Base-by-base conservation (phyloP, 2,888 invertebrate genomes). In the Drosophila ustulata region DNA sequence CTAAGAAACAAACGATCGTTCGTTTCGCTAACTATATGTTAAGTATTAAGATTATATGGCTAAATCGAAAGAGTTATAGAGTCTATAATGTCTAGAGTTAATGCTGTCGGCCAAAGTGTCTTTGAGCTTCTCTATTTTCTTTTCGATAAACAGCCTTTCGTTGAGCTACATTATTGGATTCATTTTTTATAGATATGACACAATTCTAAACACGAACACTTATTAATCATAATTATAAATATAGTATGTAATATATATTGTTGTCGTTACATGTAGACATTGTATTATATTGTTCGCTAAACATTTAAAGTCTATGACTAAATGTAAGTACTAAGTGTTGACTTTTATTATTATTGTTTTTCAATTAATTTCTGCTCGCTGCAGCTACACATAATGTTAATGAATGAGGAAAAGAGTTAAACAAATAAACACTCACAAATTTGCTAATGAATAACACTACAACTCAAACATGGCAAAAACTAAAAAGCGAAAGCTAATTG, bases 241-340 rank as follows among this genome's bases (percentile, higher is more conserved):
- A 18, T 18, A 18, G 18, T 74, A 75, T 68, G 50, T 50, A 45
- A 13, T 61, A 45, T 49, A 50, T 49, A 53, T 66, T 52, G 47
- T 68, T 37, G 26, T 45, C n/a, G 11, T 37, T 63, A 71, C 45
- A 68, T 62, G 50, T 62, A 82, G 77, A 75, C 78, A 87, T 83
- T 77, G 55, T 18, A 18, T 74, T 61, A 45, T 59, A 71, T 71
- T 47, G 57, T 26, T 39, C 39, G n/a, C 85, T 84, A 82, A 65
- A 82, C 82, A 84, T 82, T 87, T 78, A 82, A 64, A 50, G 56
- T 41, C 84, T 83, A 87, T 71, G 57, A 4, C 82, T 82, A 81
- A 66, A 57, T 66, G 61, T 75, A 64, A 75, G 64, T 80, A 68
- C 68, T 78, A 76, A 41, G 64, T 52, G 57, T 75, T 51, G 11